Evolutionary conservation across 2,797 vertebrate species (phyloP).

Genomic region (Botia kubotai): DNA sequence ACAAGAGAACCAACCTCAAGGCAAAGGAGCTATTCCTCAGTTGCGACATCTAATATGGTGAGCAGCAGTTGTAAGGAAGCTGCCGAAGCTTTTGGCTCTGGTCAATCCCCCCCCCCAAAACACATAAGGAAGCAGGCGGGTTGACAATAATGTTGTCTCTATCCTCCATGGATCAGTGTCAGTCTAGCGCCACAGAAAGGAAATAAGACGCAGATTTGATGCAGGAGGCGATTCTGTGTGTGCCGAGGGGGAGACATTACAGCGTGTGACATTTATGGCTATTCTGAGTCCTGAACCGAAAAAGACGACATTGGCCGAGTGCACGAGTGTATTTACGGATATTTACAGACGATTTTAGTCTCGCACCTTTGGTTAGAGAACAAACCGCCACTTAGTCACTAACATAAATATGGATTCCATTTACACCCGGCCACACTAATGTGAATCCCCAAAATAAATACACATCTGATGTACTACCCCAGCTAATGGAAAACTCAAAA

Average conservation of each 20-base stretch:
- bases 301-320: conserved; percentile 18
- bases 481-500: too few relatives aligned
- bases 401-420: too few relatives aligned
- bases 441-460: background rate
- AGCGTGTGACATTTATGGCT: conserved; percentile 42
- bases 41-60: conserved; percentile 8
- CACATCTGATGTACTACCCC: background rate
- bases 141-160: conserved; percentile 39
- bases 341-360: conserved; percentile 26
- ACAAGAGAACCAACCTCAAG: background rate
- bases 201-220: conserved; percentile 33
- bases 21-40: conserved; percentile 23
- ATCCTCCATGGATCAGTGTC: conserved; percentile 40
- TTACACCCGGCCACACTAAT: background rate
- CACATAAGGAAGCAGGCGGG: conserved; percentile 19
- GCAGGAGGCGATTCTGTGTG: conserved; percentile 15
- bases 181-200: conserved; percentile 26
- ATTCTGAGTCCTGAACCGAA: conserved; percentile 30
- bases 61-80: conserved; percentile 22
- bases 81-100: conserved; percentile 28
- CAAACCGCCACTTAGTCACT: background rate
- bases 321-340: conserved; percentile 9
- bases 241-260: conserved; percentile 16
- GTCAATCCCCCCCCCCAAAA: background rate
- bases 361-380: background rate